phyloP scores from a whole-genome alignment of 2,797 vertebrate species.

The Lemur catta region DNA sequence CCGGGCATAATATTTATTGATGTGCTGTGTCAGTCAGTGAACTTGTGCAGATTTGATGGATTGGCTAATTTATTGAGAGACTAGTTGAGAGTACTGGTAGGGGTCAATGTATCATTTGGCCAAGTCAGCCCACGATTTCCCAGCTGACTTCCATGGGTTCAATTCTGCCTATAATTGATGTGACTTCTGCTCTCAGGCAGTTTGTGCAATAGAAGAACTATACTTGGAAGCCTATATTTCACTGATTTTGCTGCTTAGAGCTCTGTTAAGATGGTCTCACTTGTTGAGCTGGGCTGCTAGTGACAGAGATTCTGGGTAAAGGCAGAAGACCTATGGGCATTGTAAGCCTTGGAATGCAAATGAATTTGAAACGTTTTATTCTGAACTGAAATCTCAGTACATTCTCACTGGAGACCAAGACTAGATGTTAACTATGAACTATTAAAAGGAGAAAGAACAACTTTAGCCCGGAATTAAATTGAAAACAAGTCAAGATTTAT shows the following conservation, averaged over 20 bases:
- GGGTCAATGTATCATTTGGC: constrained; percentile 7
- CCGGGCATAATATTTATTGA: neutral
- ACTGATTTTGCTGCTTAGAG: neutral
- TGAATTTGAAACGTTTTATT: neutral
- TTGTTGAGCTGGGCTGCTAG: neutral
- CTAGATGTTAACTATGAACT: neutral
- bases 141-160: neutral
- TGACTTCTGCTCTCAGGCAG: neutral
- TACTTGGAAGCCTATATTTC: neutral
- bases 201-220: neutral
- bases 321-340: neutral
- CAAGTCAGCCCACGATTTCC: neutral
- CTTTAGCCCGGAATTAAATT: neutral
- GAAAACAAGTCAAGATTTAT: neutral
- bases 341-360: neutral
- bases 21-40: neutral
- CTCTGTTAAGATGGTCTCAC: neutral
- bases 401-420: neutral
- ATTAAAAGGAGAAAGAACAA: neutral
- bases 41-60: neutral
- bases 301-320: neutral
- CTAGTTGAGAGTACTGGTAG: neutral
- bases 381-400: neutral
- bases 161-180: neutral
- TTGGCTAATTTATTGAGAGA: neutral